Base-by-base conservation (phyloP, 2,888 invertebrate species). In the Erebia epiphron region DNA sequence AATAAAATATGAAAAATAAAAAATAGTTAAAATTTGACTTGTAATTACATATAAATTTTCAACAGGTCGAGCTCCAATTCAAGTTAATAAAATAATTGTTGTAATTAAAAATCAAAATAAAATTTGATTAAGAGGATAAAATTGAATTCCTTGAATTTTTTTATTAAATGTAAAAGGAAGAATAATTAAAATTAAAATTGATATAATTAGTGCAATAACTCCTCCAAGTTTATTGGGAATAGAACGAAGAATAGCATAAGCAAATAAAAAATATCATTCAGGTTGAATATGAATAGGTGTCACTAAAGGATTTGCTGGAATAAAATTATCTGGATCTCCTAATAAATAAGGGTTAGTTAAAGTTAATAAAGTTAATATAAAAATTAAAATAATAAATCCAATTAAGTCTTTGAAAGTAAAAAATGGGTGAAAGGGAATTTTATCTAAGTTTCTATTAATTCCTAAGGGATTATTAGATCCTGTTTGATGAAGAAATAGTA, bases 221-320 rank as follows among this genome's bases (percentile, higher is more conserved):
- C 97, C 96, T 66, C 96, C 58, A 14, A 58, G 7, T n/a, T 58
- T 58, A 41, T 58, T 97, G 8, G 97, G 96, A 71, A 97, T 96
- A 54, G 96, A 96, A 41, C 97, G 97, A 81, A 97, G 78, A 92
- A 97, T 97, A 18, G 96, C 96, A 86, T 97, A 97, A 14, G 97
- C 96, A 94, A 97, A 97, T 93, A 97, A 86, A 81, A 97, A 97
- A 86, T 97, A 97, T 95, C 96, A 97, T 95, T 97, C 97, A 61
- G 96, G 97, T 94, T 97, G 96, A 92, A 97, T 97, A 83, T 97
- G 97, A 9, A 94, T 84, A 0, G 97, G 96, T 0, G 96, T 96
- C 16, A 95, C 93, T 91, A 96, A 80, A 0, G 95, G 94, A 76
- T 96, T 96, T 5, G 96, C 96, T 0, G 95, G 95, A 21, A 94